phyloP scores from a whole-genome alignment of 2,797 vertebrate species.

The Lindbergichthys nudifrons region DNA sequence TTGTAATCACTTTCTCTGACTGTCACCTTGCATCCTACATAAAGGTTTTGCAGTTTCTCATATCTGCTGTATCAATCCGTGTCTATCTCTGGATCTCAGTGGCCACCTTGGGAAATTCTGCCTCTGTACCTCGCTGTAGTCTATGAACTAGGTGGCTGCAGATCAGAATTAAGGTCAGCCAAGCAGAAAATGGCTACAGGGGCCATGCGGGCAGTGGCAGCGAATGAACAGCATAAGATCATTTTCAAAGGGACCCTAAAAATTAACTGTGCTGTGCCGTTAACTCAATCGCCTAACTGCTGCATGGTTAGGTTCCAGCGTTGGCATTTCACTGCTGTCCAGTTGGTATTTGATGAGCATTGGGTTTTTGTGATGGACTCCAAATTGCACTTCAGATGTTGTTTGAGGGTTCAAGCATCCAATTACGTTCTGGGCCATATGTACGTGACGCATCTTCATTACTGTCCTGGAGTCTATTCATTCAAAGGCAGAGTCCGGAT shows the following conservation, averaged over 20 bases:
- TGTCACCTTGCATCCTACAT: slow-evolving; percentile 25
- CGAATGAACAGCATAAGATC: slow-evolving; percentile 72
- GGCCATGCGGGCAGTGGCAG: slow-evolving; percentile 49
- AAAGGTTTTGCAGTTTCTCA: slow-evolving; percentile 49
- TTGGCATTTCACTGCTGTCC: slow-evolving; percentile 52
- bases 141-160: slow-evolving; percentile 53
- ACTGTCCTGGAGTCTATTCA: slow-evolving; percentile 46
- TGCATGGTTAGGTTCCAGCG: slow-evolving; percentile 54
- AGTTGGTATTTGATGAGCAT: slow-evolving; percentile 64
- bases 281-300: slow-evolving; percentile 66
- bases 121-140: slow-evolving; percentile 44
- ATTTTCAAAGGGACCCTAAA: slow-evolving; percentile 76
- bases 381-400: slow-evolving; percentile 74
- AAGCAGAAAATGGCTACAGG: slow-evolving; percentile 81
- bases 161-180: slow-evolving; percentile 78
- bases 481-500: slow-evolving; percentile 32
- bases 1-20: slow-evolving; percentile 42
- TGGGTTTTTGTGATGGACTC: slow-evolving; percentile 60
- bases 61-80: slow-evolving; percentile 55
- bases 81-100: slow-evolving; percentile 44
- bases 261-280: slow-evolving; percentile 72
- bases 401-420: slow-evolving; percentile 66
- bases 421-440: slow-evolving; percentile 57
- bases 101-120: slow-evolving; percentile 64
- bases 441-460: slow-evolving; percentile 64